These are phyloP conservation scores for Rhinella marina DNA, from an alignment of 2,797 vertebrate genomes.

Conservation along the genomic window DNA sequence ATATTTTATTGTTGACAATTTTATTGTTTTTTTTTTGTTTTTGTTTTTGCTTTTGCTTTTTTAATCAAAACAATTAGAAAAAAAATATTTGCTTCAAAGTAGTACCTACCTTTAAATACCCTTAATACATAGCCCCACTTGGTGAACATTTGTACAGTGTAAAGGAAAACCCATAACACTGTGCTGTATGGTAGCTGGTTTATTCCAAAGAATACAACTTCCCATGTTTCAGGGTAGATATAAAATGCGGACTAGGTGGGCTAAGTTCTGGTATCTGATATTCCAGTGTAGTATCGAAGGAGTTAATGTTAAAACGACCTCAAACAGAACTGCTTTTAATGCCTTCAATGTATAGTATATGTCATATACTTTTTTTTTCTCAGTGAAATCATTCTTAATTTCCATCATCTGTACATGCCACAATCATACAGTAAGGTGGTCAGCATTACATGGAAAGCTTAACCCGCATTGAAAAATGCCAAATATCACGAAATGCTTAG, in stretches of 20 bases:
- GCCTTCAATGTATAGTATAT: constrained; percentile 26
- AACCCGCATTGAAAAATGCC: constrained; percentile 32
- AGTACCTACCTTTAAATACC: background rate
- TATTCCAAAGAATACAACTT: background rate
- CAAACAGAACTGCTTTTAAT: constrained; percentile 41
- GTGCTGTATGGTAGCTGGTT: constrained; percentile 1
- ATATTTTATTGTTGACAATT: no score
- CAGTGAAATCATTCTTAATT: constrained; percentile 39
- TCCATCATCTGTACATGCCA: constrained; percentile 15
- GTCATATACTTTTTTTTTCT: constrained; percentile 5
- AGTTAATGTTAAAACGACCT: background rate
- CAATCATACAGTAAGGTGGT: constrained; percentile 34
- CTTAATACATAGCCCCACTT: background rate
- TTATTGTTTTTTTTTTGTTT: no score
- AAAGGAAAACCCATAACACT: background rate
- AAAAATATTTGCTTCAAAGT: background rate
- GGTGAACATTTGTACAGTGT: background rate
- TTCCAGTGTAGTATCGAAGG: constrained; percentile 7
- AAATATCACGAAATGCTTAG: constrained; percentile 48
- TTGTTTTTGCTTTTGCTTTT: no score
- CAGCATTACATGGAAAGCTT: constrained; percentile 30
- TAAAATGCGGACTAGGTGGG: background rate
- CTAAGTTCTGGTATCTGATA: background rate
- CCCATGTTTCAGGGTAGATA: no score
- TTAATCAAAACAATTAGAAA: background rate